Evolutionary conservation across 2,113 vertebrate species (phyloP).

Genomic region (Ceyx margarethae): DNA sequence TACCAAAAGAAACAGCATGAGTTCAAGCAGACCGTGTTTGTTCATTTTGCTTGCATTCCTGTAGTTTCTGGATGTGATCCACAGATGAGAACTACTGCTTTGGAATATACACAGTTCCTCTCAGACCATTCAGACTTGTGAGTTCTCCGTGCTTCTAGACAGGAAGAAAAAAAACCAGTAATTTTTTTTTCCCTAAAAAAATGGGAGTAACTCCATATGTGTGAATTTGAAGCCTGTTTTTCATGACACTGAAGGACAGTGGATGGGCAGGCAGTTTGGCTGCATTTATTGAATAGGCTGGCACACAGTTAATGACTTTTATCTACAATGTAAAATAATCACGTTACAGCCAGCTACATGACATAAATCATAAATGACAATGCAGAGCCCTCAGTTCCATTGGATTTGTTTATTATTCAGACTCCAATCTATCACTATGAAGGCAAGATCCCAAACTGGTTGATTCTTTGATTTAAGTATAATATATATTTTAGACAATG

Average conservation of each 20-base stretch:
- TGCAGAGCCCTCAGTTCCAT: neutral
- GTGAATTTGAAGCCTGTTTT: neutral
- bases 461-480: conserved; percentile 3
- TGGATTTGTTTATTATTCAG: neutral
- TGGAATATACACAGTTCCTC: neutral
- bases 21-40: fast-evolving
- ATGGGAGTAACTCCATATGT: neutral
- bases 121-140: neutral
- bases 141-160: neutral
- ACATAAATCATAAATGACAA: conserved; percentile 7
- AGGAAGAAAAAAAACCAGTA: neutral
- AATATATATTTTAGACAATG: neutral
- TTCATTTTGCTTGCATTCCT: neutral
- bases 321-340: neutral
- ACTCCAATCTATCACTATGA: neutral
- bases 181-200: neutral
- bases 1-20: neutral
- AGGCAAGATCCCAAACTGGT: neutral
- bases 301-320: neutral
- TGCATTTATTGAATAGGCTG: neutral
- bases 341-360: neutral
- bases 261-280: neutral
- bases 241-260: neutral
- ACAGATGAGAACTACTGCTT: neutral
- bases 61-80: neutral